Percentiles rank a stretch among this genome's conserved stretches.
Evolutionary conservation across 2,888 invertebrate genomes (phyloP).

Genomic region (Hesperia comma): DNA sequence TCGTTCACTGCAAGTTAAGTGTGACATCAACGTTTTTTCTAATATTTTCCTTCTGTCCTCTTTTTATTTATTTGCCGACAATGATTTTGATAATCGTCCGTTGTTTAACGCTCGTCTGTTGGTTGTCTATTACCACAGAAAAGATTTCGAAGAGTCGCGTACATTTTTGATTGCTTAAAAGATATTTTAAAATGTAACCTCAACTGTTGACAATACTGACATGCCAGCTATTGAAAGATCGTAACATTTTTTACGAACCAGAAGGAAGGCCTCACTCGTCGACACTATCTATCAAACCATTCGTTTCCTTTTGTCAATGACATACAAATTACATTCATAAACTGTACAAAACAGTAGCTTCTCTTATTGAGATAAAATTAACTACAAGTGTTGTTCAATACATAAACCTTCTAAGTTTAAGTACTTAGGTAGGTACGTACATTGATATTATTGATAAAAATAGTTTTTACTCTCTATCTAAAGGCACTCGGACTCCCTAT

Average conservation of each 20-base stretch:
- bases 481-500: too few species aligned
- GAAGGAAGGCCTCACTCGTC: constrained; percentile 79
- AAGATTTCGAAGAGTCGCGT: too few species aligned
- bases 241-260: constrained; percentile 70
- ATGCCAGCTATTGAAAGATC: constrained; percentile 52
- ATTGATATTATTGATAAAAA: too few species aligned
- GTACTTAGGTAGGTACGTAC: background rate
- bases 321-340: constrained; percentile 68
- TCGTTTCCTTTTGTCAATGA: constrained; percentile 68
- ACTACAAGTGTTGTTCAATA: background rate
- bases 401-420: too few species aligned
- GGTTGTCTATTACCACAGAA: too few species aligned
- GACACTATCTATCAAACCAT: constrained; percentile 72
- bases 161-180: background rate
- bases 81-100: too few species aligned
- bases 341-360: constrained; percentile 36
- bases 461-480: too few species aligned
- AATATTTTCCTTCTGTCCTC: too few species aligned
- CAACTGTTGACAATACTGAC: constrained; percentile 51
- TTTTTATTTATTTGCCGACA: too few species aligned
- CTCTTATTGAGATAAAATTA: constrained; percentile 1
- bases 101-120: too few species aligned
- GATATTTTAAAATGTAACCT: background rate
- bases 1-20: too few species aligned
- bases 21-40: too few species aligned